These are phyloP conservation scores for Paralichthys olivaceus DNA, from an alignment of 2,113 vertebrate genomes.

Conservation along the genomic window DNA sequence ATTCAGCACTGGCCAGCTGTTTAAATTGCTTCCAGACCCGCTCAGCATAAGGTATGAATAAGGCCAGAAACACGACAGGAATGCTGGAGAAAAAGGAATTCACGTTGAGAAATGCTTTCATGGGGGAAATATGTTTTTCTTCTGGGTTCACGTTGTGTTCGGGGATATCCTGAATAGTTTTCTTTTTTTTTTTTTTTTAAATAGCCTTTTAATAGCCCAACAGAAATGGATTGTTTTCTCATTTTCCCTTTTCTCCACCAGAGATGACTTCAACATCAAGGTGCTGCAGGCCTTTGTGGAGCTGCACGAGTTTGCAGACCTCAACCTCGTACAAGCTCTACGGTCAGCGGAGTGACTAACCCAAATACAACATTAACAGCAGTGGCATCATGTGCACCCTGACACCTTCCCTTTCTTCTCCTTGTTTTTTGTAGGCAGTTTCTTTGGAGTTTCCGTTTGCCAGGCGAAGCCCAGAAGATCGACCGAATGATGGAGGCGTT, in stretches of 20 bases:
- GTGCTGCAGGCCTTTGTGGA: constrained; percentile 98
- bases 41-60: constrained; percentile 44
- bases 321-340: constrained; percentile 98
- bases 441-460: constrained; percentile 97
- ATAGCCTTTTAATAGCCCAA: background rate
- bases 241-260: constrained; percentile 61
- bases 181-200: constrained; percentile 2
- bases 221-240: background rate
- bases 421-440: constrained; percentile 87
- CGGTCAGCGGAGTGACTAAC: constrained; percentile 82
- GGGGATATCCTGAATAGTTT: constrained; percentile 11
- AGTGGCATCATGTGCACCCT: background rate
- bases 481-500: constrained; percentile 99
- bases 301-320: constrained; percentile 98
- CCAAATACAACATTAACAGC: background rate
- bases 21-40: constrained; percentile 68
- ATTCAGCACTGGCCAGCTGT: constrained; percentile 56
- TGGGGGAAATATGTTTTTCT: constrained; percentile 49
- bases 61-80: constrained; percentile 57
- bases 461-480: constrained; percentile 98
- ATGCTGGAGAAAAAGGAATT: constrained; percentile 56
- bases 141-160: constrained; percentile 29
- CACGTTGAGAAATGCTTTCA: constrained; percentile 43
- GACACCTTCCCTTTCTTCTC: background rate
- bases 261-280: constrained; percentile 98